These are phyloP conservation scores for Butastur rufipennis DNA, from an alignment of 2,113 vertebrate species.

Conservation along the genomic window DNA sequence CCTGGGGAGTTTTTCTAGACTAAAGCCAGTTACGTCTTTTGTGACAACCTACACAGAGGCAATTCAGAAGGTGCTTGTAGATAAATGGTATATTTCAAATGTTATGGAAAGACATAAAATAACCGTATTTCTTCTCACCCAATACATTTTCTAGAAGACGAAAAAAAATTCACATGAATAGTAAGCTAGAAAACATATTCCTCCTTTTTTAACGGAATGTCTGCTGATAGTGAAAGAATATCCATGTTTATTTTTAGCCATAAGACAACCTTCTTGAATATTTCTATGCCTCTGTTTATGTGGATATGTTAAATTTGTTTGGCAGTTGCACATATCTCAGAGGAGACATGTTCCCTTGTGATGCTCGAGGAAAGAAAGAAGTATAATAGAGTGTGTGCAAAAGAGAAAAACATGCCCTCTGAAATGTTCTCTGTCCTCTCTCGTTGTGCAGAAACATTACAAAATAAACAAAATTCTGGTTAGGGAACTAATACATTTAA, in stretches of 20 bases:
- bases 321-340: conserved; percentile 35
- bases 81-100: background rate
- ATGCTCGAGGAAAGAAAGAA: conserved; percentile 28
- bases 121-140: background rate
- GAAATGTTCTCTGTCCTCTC: background rate
- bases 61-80: background rate
- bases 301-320: background rate
- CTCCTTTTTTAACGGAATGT: background rate
- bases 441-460: background rate
- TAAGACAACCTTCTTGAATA: conserved; percentile 14
- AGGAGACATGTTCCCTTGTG: conserved; percentile 1
- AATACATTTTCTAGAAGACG: background rate
- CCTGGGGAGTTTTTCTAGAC: background rate
- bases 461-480: background rate
- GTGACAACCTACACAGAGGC: background rate
- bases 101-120: background rate
- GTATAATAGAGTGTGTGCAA: background rate
- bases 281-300: conserved; percentile 19
- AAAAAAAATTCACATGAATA: background rate
- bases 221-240: background rate
- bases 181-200: background rate
- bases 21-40: background rate
- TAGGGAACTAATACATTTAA: background rate
- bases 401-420: background rate
- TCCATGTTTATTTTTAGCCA: background rate